Conservation (phyloP, 2,888 invertebrate species). For the Acanthosepion esculentum region DNA sequence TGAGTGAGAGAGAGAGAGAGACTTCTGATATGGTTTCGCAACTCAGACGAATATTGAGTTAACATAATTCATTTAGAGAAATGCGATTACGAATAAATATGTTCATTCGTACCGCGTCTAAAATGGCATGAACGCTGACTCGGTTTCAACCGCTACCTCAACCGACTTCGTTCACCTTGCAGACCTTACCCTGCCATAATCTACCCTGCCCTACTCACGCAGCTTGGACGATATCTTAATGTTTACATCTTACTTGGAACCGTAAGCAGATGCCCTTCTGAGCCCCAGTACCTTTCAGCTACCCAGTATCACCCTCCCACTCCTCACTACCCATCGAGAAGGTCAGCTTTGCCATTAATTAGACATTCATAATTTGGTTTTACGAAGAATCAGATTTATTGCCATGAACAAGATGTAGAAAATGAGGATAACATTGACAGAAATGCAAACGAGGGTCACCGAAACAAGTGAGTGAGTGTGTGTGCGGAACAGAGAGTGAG, state of each 20-base stretch:
- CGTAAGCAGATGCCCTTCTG: background rate
- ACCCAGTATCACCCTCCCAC: background rate
- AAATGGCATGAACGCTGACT: background rate
- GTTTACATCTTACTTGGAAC: conserved; percentile 6
- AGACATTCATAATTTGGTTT: conserved; percentile 5
- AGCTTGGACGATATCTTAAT: background rate
- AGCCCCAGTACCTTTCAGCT: background rate
- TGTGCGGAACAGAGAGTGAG: background rate
- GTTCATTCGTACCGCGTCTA: background rate
- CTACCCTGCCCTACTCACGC: background rate
- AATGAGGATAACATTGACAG: background rate
- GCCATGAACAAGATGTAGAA: background rate
- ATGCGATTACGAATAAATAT: conserved; percentile 10
- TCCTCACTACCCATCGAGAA: background rate
- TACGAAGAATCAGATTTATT: conserved; percentile 12
- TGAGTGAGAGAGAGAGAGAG: background rate
- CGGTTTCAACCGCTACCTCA: background rate
- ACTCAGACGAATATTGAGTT: background rate
- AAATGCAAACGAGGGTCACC: background rate
- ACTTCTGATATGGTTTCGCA: background rate
- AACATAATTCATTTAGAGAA: background rate
- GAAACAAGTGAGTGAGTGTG: background rate
- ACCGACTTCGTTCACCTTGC: too few relatives aligned
- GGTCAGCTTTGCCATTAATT: background rate
- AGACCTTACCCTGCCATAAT: background rate